These are phyloP conservation scores for Periophthalmus modestus DNA, from an alignment of 2,113 vertebrate species.

Conservation along the genomic window DNA sequence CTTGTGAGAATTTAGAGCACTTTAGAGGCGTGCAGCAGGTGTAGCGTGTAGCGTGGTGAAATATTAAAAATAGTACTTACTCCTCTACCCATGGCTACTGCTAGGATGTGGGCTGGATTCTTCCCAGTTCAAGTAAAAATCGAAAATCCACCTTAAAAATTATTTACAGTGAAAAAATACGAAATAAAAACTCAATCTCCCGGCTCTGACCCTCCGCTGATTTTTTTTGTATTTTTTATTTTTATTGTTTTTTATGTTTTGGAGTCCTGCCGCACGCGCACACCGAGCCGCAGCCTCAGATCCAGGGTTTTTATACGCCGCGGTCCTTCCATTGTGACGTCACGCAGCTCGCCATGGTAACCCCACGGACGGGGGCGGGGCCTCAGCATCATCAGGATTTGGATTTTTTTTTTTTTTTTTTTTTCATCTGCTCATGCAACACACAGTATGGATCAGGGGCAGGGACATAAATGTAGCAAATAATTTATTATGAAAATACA, in stretches of 20 bases:
- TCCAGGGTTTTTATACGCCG: conserved; percentile 71
- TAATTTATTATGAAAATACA: too few species aligned
- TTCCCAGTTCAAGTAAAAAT: conserved; percentile 42
- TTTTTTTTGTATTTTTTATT: background rate
- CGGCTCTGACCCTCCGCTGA: conserved; percentile 26
- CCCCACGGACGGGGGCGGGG: conserved; percentile 70
- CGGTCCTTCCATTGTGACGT: conserved; percentile 76
- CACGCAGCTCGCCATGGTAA: conserved; percentile 77
- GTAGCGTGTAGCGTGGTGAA: background rate
- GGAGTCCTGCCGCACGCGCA: conserved; percentile 59
- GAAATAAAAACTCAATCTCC: conserved; percentile 14
- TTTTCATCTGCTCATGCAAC: background rate
- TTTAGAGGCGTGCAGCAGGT: background rate
- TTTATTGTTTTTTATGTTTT: conserved; percentile 13
- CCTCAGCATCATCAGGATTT: conserved; percentile 39
- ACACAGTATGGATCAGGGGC: background rate
- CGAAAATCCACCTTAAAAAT: conserved; percentile 54
- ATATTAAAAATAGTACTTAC: conserved; percentile 68
- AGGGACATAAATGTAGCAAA: background rate
- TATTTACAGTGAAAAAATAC: conserved; percentile 37
- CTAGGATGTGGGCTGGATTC: conserved; percentile 34
- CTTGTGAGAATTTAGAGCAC: conserved; percentile 40
- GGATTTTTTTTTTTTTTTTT: conserved; percentile 14
- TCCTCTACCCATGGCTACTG: conserved; percentile 78
- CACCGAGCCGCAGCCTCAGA: conserved; percentile 45